These are phyloP conservation scores for Lasioglossum zephyrum DNA, from an alignment of 2,888 invertebrate genomes.

Conservation along the genomic window DNA sequence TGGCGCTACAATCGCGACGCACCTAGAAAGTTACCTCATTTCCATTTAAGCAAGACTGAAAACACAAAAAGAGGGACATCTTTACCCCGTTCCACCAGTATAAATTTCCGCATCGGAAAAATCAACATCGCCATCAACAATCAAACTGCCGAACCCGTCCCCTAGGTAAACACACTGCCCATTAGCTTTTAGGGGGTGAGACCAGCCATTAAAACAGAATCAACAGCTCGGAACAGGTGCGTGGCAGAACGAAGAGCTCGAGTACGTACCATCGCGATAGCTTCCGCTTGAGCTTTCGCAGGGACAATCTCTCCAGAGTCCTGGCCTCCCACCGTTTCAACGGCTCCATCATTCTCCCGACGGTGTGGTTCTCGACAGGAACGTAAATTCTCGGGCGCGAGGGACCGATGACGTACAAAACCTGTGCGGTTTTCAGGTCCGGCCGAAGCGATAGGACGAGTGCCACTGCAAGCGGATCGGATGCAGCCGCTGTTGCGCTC, in stretches of 20 bases:
- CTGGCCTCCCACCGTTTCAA: slow-evolving; percentile 74
- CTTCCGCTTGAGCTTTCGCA: slow-evolving; percentile 62
- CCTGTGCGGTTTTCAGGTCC: slow-evolving; percentile 34
- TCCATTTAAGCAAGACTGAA: neutral
- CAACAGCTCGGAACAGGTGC: neutral
- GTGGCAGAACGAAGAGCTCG: neutral
- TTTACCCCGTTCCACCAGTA: neutral
- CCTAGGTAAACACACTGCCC: neutral
- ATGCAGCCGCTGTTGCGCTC: slow-evolving; percentile 19
- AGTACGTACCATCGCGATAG: slow-evolving; percentile 63
- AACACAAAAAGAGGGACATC: neutral
- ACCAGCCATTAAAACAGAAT: neutral
- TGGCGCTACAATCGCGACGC: no score
- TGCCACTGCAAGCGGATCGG: slow-evolving; percentile 56
- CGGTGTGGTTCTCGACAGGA: neutral
- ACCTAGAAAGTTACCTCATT: neutral
- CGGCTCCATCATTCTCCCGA: slow-evolving; percentile 51
- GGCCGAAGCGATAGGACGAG: slow-evolving; percentile 58
- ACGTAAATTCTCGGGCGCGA: neutral
- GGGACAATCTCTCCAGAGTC: slow-evolving; percentile 69
- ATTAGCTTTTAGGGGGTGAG: neutral
- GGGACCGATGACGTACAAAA: slow-evolving; percentile 1
- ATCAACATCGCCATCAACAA: neutral
- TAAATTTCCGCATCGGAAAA: neutral
- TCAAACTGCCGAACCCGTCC: neutral